Base-by-base conservation (phyloP, 2,113 vertebrate species). In the Gallinago media region DNA sequence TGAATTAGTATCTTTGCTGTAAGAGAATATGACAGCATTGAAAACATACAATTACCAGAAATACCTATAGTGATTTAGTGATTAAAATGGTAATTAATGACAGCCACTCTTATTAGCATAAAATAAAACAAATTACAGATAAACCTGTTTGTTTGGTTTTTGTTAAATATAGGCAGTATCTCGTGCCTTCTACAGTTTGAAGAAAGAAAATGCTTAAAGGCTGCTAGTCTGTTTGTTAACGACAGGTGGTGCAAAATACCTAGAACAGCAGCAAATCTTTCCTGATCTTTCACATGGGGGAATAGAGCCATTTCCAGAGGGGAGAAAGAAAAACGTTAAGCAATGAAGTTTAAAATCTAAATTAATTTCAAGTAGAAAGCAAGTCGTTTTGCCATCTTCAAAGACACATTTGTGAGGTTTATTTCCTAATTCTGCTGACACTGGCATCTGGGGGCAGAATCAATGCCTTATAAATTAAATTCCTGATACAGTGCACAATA, bases 21-120 rank as follows among this genome's bases (percentile, higher is more conserved):
- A 96, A 92, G 76, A 96, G 36, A 94, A 72, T 95, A 81, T 86
- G 92, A 97, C 84, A 97, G 73, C 40, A 92, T 44, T 80, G 89
- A 95, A 98, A 98, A 98, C 89, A 92, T 71, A 66, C 49, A 95
- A 97, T 97, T 97, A 97, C 49, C 82, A 94, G 80, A 96, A 98
- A 97, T 96, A 97, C 50, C 89, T 97, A 92, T 68, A 96, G 88
- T 84, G 74, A 96, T 97, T 96, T 68, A 96, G 88, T 84, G 74
- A 96, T 97, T 96, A 97, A 97, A 97, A 98, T 95, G 84, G 58
- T 89, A 97, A 98, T 93, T 95, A 97, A 94, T 85, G 94, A 96
- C 74, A 96, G 77, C 44, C 78, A 65, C 77, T 89, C 91, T 87
- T 87, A 97, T 94, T 95, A 96, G 82, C 93, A 96, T 80, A 92